A percentile compares a stretch with the other conserved stretches of the same genome.
Conservation (phyloP, 2,113 vertebrate species). For the Syngnathoides biaculeatus region DNA sequence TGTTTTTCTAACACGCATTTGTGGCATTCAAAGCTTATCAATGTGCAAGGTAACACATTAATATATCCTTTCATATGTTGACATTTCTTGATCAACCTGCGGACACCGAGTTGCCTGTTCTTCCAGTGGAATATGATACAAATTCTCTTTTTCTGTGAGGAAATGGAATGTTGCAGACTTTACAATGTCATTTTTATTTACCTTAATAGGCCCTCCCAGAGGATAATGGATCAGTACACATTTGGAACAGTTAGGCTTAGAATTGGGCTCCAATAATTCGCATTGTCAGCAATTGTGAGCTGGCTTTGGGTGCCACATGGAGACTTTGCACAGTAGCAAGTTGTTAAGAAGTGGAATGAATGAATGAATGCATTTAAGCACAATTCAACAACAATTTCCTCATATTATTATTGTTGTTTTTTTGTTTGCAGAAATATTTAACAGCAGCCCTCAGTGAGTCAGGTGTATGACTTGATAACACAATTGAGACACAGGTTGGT, state of each 20-base stretch:
- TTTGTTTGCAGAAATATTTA: not conserved
- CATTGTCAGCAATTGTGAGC: not conserved
- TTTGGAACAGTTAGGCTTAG: too few relatives aligned
- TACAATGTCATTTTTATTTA: conserved; percentile 3
- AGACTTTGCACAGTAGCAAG: not conserved
- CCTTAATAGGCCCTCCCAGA: not conserved
- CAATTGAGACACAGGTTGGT: not conserved
- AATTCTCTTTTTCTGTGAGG: conserved; percentile 4
- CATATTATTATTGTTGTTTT: not conserved
- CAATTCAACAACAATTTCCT: not conserved
- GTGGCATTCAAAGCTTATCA: not conserved
- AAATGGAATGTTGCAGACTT: conserved; percentile 11
- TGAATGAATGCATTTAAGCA: too few relatives aligned
- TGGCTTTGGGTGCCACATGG: not conserved
- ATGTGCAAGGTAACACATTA: conserved; percentile 10
- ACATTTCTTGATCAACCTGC: conserved; percentile 16
- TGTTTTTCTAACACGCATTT: not conserved
- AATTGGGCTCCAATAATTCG: too few relatives aligned
- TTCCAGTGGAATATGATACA: conserved; percentile 23
- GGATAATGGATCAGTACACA: not conserved
- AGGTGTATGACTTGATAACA: conserved; percentile 2
- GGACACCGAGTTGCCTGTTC: conserved; percentile 11
- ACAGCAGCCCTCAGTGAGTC: not conserved
- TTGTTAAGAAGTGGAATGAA: not conserved
- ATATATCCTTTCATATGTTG: not conserved